phyloP scores from a whole-genome alignment of 2,113 vertebrate species.

The Nanger granti region DNA sequence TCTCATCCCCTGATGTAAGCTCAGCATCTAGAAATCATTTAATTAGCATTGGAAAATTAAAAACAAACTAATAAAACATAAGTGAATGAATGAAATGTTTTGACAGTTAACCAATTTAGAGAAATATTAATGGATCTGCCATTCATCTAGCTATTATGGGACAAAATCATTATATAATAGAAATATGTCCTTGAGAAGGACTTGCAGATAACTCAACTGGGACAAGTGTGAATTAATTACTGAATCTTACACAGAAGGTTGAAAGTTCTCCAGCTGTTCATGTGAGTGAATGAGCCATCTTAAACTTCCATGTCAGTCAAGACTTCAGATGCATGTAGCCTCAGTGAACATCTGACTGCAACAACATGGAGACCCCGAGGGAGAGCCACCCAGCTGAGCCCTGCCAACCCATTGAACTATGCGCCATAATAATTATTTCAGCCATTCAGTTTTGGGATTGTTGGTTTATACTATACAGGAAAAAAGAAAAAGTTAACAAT shows the following conservation, averaged over 20 bases:
- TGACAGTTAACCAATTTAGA: not conserved
- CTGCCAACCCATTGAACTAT: not conserved
- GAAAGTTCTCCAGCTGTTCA: not conserved
- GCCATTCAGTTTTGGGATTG: not conserved
- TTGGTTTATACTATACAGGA: not conserved
- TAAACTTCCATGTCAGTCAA: not conserved
- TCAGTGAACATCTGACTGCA: not conserved
- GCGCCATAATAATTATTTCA: not conserved
- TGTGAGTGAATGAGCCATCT: not conserved
- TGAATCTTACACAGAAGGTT: not conserved
- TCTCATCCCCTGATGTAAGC: not conserved
- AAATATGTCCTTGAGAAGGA: not conserved
- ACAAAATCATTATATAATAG: not conserved
- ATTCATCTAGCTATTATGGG: not conserved
- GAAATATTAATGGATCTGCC: not conserved
- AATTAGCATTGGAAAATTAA: not conserved
- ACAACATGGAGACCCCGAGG: not conserved
- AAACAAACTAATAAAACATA: not conserved
- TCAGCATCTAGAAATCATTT: not conserved
- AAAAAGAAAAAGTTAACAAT: not conserved
- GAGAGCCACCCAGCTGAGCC: not conserved
- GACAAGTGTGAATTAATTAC: not conserved
- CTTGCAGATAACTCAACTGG: not conserved
- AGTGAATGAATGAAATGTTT: not conserved
- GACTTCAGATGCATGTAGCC: not conserved